Evolutionary conservation across 2,113 vertebrate genomes (phyloP), one percentile per base, ranked within the genome.

Genomic region (Gasterosteus nipponicus): DNA sequence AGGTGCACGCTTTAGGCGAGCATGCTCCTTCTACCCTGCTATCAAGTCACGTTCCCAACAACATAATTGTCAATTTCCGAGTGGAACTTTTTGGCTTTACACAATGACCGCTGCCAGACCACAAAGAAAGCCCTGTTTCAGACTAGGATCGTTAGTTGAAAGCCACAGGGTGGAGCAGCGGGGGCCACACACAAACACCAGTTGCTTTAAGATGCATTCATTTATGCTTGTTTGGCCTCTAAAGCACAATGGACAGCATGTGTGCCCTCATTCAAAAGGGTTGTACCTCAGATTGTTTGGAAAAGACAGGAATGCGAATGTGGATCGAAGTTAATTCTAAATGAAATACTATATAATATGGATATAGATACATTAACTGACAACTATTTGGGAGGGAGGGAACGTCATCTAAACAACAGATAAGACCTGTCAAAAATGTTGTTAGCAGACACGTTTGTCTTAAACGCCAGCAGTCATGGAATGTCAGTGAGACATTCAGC

Each of bases 51-150:
- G 33, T 78, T 78, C 73, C 62, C 82, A 66, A 86, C 67, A 72
- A 78, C 74, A 82, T 87, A 83, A 91, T 86, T 86, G 69, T 76
- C 75, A 81, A 84, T 91, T 91, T 92, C 87, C 87, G 65, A 69
- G 71, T 71, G 76, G 47, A 65, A 84, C 60, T 14, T 61, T 69
- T 70, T 70, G 47, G 65, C 69, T 87, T 79, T 66, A n/a, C 49
- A n/a, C 19, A 29, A 53, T 82, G 85, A 87, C 88, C 89, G 86
- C 89, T 89, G 80, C 75, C 75, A 81, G 74, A 80, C 73, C 81
- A 89, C 87, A 89, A 85, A 86, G 77, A 69, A 63, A 57, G 62
- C 70, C 76, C 74, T 76, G 74, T 79, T 90, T 75, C 78, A 88
- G 56, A 49, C 62, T 54, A 75, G 66, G 51, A 15, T 70, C 87